A percentile compares a stretch with the other conserved stretches of the same genome.
Conservation (phyloP, 2,888 invertebrate species). For the Amphipoea oculea region DNA sequence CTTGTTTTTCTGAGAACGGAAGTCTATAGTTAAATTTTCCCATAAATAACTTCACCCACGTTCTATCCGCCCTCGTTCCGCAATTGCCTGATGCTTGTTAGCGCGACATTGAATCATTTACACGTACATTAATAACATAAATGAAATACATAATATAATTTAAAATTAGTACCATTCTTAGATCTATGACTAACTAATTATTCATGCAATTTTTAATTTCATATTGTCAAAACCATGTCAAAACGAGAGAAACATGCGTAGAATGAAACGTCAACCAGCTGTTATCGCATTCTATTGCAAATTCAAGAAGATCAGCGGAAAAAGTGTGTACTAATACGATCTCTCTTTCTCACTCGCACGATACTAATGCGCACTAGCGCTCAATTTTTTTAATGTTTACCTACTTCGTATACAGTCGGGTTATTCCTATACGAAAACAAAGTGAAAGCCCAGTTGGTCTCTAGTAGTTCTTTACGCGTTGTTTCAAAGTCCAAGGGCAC, state of each 20-base stretch:
- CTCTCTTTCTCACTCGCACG: slow-evolving; percentile 38
- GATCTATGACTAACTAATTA: too few species aligned
- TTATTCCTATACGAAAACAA: slow-evolving; percentile 46
- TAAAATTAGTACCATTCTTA: not conserved
- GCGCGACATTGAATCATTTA: not conserved
- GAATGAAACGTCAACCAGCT: slow-evolving; percentile 48
- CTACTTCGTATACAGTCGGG: not conserved
- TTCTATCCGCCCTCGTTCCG: not conserved
- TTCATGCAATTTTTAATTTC: too few species aligned
- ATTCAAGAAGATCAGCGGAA: slow-evolving; percentile 1
- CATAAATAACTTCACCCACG: slow-evolving; percentile 23
- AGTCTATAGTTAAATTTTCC: not conserved
- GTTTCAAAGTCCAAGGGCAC: slow-evolving; percentile 67
- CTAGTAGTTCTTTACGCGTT: slow-evolving; percentile 18
- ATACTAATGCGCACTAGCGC: slow-evolving; percentile 19
- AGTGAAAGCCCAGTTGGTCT: slow-evolving; percentile 47
- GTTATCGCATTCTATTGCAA: slow-evolving; percentile 25
- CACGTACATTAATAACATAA: not conserved
- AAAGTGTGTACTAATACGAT: slow-evolving; percentile 9
- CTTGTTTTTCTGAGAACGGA: slow-evolving; percentile 11
- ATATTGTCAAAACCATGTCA: not conserved
- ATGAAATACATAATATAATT: not conserved
- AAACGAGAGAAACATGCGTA: slow-evolving; percentile 1
- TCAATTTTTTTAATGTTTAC: slow-evolving; percentile 38
- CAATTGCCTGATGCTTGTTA: not conserved